Evolutionary conservation across 2,888 invertebrate species (phyloP), one percentile per base, ranked within the genome.

Genomic region (Caenorhabditis afra): DNA sequence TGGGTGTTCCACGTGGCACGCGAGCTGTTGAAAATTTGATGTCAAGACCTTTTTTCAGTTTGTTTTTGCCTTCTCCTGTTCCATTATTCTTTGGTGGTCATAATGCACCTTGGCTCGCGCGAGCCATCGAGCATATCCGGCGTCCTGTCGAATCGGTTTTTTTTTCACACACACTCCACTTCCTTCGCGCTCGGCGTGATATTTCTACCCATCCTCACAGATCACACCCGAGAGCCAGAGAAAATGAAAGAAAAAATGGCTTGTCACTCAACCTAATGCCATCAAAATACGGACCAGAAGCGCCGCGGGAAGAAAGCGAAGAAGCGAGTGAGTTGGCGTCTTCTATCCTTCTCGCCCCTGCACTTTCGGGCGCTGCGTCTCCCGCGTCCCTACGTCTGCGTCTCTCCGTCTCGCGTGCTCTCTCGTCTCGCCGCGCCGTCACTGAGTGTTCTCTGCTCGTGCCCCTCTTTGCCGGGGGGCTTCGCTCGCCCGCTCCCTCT

Each of bases 331-430:
- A 71, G 64, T 73, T 73, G 64, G 64, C 73, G 73, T 73, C 35
- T 35, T 39, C 11, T 41, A n/a, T 39, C 16, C 57, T 55, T 35
- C 39, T 57, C 44, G 14, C 41, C 41, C 44, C 64, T 64, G 57
- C 49, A 64, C 73, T 73, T 73, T 73, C 35, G 41, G 62, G 50
- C 64, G 73, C 73, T 73, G 73, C 73, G 73, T 73, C 73, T 73
- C 73, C 55, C 41, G 39, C 52, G 53, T 52, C 53, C 52, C 45
- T 59, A 52, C 65, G 41, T 49, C 66, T 66, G 18, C 52, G 44
- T 75, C 74, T 75, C 66, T 64, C 47, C 44, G 29, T 75, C 74
- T 66, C 66, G 61, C 55, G 47, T 7, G 29, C 29, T 52, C 55
- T 75, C 52, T 67, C 35, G 20, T 16, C 39, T 23, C 39, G 41